Evolutionary conservation across 2,113 vertebrate species (phyloP).

Genomic region (Macrotus californicus): DNA sequence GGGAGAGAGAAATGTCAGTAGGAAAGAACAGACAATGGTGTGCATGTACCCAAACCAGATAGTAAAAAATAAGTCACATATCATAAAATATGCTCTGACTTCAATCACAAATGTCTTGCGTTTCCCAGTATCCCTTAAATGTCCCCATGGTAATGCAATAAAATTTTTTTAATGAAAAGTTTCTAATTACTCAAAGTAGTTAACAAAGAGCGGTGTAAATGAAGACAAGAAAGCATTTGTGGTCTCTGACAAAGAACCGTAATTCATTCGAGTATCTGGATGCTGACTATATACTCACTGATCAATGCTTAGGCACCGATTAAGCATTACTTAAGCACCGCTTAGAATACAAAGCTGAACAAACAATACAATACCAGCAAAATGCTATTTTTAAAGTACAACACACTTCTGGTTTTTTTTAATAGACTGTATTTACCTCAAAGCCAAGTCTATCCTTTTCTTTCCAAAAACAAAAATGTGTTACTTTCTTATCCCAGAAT

Average conservation of each 20-base stretch:
- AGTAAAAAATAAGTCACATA: neutral
- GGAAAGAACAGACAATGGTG: neutral
- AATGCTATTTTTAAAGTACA: conserved; percentile 1
- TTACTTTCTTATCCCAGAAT: conserved; percentile 99
- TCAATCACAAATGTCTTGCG: neutral
- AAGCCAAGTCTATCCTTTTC: conserved; percentile 98
- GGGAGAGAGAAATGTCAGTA: neutral
- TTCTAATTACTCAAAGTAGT: neutral
- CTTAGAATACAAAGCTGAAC: neutral
- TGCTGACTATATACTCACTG: neutral
- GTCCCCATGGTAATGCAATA: neutral
- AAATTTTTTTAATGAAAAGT: neutral
- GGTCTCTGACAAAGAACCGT: neutral
- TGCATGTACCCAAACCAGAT: neutral
- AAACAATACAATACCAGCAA: neutral
- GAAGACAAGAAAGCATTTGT: neutral
- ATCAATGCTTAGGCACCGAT: neutral
- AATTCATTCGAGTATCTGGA: neutral
- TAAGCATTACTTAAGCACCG: neutral
- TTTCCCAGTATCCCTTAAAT: neutral
- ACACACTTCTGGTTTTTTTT: neutral
- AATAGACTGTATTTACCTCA: conserved; percentile 84
- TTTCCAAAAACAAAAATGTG: conserved; percentile 99
- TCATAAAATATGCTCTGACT: neutral
- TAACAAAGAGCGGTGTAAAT: neutral